Conservation (phyloP, 2,888 invertebrate genomes). For the Agrilus mali region DNA sequence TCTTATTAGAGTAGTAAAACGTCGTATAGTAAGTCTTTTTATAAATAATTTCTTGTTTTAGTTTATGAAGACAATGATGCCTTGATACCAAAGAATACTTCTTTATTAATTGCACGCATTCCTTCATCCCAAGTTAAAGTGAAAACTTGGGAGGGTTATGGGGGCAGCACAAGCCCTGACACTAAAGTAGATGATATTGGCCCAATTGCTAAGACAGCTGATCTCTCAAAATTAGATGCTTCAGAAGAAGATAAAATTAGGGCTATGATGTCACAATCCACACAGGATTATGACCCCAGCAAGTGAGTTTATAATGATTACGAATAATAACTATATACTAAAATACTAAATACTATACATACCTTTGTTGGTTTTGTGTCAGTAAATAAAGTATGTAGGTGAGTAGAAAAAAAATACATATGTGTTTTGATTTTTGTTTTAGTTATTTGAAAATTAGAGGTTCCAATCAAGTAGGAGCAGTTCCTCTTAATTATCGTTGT, state of each 20-base stretch:
- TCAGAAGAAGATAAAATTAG: conserved; percentile 96
- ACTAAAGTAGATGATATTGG: conserved; percentile 30
- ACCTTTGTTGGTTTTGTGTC: neutral
- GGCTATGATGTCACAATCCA: conserved; percentile 95
- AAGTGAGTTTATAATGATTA: conserved; percentile 61
- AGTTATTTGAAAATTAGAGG: conserved; percentile 85
- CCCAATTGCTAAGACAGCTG: conserved; percentile 55
- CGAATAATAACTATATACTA: too few relatives aligned
- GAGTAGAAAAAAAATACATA: neutral
- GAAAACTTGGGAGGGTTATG: conserved; percentile 49
- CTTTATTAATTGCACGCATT: conserved; percentile 85
- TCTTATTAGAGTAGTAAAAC: conserved; percentile 2
- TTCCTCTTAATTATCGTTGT: conserved; percentile 87
- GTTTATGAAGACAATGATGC: conserved; percentile 85
- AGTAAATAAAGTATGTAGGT: neutral
- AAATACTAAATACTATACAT: too few relatives aligned
- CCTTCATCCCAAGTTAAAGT: conserved; percentile 69
- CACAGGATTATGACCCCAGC: conserved; percentile 92
- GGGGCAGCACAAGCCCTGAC: conserved; percentile 34
- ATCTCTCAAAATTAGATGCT: conserved; percentile 79
- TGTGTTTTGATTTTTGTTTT: conserved; percentile 26
- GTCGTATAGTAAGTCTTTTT: neutral
- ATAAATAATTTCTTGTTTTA: conserved; percentile 26
- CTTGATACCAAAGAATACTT: conserved; percentile 94
- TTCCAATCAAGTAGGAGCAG: conserved; percentile 77